A percentile compares a stretch with the other conserved stretches of the same genome.
Evolutionary conservation across 2,113 vertebrate species (phyloP).

Genomic region (Mastomys coucha): DNA sequence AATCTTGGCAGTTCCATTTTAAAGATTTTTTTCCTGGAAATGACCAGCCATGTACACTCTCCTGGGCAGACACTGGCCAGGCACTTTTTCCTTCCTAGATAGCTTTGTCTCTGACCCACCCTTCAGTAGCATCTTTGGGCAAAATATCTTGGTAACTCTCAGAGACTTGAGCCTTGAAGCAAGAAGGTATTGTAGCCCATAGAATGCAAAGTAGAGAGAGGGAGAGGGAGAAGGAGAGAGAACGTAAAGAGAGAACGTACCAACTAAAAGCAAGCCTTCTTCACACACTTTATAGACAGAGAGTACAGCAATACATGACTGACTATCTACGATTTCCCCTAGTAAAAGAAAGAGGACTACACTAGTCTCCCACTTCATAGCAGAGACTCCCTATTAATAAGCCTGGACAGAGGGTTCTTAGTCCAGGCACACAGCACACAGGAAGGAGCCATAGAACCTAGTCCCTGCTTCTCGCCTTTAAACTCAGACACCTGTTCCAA

Average conservation of each 20-base stretch:
- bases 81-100: background rate
- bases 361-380: background rate
- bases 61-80: background rate
- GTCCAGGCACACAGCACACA: background rate
- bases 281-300: background rate
- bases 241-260: too few species aligned
- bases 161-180: background rate
- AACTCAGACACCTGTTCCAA: background rate
- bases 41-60: background rate
- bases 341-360: background rate
- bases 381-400: background rate
- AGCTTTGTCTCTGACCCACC: background rate
- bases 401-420: background rate
- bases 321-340: background rate
- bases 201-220: background rate
- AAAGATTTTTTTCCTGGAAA: background rate
- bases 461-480: background rate
- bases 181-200: background rate
- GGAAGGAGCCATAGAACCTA: background rate
- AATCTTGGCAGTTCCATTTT: background rate
- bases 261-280: background rate
- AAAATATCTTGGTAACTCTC: background rate
- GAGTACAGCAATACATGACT: background rate
- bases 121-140: background rate
- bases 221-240: too few species aligned